Evolutionary conservation across 2,113 vertebrate genomes (phyloP), one percentile per base, ranked within the genome.

Genomic region (Bubo bubo): DNA sequence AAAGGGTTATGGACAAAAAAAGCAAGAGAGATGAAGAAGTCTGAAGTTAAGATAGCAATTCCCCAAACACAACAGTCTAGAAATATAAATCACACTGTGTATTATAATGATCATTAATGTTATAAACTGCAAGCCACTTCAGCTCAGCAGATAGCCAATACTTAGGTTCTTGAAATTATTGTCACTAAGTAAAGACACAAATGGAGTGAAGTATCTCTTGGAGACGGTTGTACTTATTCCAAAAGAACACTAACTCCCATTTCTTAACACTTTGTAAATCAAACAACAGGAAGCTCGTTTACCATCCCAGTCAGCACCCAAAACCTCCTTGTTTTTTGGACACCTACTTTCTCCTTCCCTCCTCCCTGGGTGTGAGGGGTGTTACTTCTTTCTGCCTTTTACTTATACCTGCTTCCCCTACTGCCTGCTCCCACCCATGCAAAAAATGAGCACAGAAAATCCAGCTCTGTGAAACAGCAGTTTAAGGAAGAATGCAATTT

Each of bases 291-390:
- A 72, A 68, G 12, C 27, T 83, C 32, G 11, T 71, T 71, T 39
- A 59, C 17, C 17, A 41, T 30, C n/a, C 22, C 12, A 59, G 6
- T 16, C n/a, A 58, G 50, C 47, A 67, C n/a, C 20, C 21, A 39
- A 73, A 89, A 23, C 4, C 43, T 62, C 20, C 18, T 18, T 37
- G 18, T 9, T 68, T n/a, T 81, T 62, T 45, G 19, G 56, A 67
- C 43, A 75, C 15, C 23, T 34, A n/a, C 8, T 14, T 66, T 12
- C 32, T 58, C 12, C 24, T 24, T 21, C 30, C 53, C 26, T 5
- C 6, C 9, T 15, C 3, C 8, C 4, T 1, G 1, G 3, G 9
- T 22, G 0, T 8, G 10, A 24, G 82, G 6, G 26, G 6, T 9
- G 9, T 35, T 75, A n/a, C 12, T 75, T 68, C 6, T 39, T 83